These are phyloP conservation scores for Podiceps cristatus DNA, from an alignment of 2,113 vertebrate species.

Conservation along the genomic window DNA sequence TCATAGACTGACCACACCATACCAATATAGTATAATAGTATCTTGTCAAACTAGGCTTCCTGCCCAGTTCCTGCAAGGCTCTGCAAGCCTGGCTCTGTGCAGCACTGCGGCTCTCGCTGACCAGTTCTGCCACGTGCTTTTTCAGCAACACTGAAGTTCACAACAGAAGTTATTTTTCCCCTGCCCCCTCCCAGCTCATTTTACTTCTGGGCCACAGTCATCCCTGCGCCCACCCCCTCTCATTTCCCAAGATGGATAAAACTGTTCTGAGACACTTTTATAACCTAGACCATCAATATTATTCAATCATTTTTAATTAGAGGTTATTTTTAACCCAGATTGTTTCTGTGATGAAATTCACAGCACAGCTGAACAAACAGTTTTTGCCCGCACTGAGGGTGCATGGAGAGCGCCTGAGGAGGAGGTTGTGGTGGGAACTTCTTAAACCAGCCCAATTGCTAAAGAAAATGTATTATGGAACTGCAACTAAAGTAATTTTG, in stretches of 20 bases:
- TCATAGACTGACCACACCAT: not conserved
- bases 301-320: not conserved
- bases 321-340: not conserved
- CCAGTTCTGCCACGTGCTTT: not conserved
- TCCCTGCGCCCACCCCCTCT: not conserved
- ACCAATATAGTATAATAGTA: not conserved
- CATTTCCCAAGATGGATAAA: not conserved
- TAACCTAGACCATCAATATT: not conserved
- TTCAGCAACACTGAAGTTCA: not conserved
- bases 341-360: not conserved
- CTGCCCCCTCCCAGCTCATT: not conserved
- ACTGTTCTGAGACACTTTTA: not conserved
- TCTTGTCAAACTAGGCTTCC: not conserved
- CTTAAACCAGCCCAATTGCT: not conserved
- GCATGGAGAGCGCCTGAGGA: not conserved
- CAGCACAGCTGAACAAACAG: not conserved
- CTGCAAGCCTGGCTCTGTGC: not conserved
- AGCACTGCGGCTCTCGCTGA: not conserved
- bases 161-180: not conserved
- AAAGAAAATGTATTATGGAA: not conserved
- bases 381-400: not conserved
- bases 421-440: not conserved
- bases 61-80: not conserved
- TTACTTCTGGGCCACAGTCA: not conserved
- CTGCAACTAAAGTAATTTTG: not conserved